Evolutionary conservation across 2,888 invertebrate species (phyloP).

Genomic region (Andrena dorsata): DNA sequence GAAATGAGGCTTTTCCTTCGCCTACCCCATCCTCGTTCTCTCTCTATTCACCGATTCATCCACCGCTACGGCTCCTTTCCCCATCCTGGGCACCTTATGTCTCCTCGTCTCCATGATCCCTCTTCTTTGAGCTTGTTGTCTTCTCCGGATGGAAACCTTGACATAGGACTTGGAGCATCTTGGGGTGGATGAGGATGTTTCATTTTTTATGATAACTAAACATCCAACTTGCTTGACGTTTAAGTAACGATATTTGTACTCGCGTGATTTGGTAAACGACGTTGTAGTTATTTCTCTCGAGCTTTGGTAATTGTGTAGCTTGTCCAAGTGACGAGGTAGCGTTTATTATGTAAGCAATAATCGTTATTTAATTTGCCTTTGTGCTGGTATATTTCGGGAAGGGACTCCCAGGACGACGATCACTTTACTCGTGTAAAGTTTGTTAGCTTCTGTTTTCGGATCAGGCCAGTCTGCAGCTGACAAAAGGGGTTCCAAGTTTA

Average conservation of each 20-base stretch:
- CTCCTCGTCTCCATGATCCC: background rate
- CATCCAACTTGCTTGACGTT: background rate
- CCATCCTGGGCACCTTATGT: constrained; percentile 15
- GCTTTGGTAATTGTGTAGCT: background rate
- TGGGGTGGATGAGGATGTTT: background rate
- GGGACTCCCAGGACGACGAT: too few relatives aligned
- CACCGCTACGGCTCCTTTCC: constrained; percentile 7
- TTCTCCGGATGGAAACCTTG: background rate
- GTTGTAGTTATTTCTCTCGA: background rate
- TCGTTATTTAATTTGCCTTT: background rate
- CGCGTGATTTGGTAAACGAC: background rate
- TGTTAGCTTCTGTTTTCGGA: background rate
- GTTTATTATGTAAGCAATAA: background rate
- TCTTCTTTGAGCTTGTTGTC: constrained; percentile 9
- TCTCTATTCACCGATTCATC: constrained; percentile 1
- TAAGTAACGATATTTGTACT: background rate
- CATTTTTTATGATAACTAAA: background rate
- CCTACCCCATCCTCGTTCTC: background rate
- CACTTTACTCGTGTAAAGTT: background rate
- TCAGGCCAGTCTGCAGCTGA: background rate
- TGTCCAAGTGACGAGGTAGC: background rate
- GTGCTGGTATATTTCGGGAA: too few relatives aligned
- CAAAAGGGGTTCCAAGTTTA: background rate
- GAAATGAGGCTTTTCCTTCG: constrained; percentile 55
- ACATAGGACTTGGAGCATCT: background rate